Percentiles rank a stretch among this genome's conserved stretches.
phyloP scores from a whole-genome alignment of 2,113 vertebrate species.

The Peucedramus taeniatus region DNA sequence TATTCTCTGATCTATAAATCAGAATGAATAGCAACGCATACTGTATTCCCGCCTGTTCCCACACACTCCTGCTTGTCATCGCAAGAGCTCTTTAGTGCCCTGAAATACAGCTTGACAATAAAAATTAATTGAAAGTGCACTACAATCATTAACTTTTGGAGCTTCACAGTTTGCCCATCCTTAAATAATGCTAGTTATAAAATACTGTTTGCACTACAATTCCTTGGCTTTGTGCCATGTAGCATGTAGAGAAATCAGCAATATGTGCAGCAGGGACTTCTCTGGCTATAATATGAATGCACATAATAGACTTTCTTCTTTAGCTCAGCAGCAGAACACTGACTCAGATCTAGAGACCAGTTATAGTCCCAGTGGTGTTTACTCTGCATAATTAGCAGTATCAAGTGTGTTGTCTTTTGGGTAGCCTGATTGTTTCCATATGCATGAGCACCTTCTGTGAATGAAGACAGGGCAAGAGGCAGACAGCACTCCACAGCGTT shows the following conservation, averaged over 20 bases:
- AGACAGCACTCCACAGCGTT: background rate
- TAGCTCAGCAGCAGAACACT: constrained; percentile 25
- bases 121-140: constrained; percentile 54
- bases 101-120: constrained; percentile 51
- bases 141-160: constrained; percentile 48
- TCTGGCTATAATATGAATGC: background rate
- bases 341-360: constrained; percentile 32
- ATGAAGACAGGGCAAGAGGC: background rate
- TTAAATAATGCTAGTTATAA: constrained; percentile 46
- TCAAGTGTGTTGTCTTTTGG: constrained; percentile 57
- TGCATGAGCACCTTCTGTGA: constrained; percentile 50
- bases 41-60: background rate
- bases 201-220: constrained; percentile 20
- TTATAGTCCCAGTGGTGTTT: constrained; percentile 38
- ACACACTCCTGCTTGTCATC: constrained; percentile 51
- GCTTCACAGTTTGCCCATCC: constrained; percentile 52
- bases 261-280: constrained; percentile 27
- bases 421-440: constrained; percentile 69
- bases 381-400: constrained; percentile 52
- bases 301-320: constrained; percentile 23
- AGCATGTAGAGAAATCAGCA: constrained; percentile 33
- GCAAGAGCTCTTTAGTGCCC: constrained; percentile 3
- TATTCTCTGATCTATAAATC: background rate
- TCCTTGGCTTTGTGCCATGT: constrained; percentile 5
- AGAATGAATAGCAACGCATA: background rate